Conservation (phyloP, 2,888 invertebrate genomes). For the Malthinus seriepunctatus region DNA sequence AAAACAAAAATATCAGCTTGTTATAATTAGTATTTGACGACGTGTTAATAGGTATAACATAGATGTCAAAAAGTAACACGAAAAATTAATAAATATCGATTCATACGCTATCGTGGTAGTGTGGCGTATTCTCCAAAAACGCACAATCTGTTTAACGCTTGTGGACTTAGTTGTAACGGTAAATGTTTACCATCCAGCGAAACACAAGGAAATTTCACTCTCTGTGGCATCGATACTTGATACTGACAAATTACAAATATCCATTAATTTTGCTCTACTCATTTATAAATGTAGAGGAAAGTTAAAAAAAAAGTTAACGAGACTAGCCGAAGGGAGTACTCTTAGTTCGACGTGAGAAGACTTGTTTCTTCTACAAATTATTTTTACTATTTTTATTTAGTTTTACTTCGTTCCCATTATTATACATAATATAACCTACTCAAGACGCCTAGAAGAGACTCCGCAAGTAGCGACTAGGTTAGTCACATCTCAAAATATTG, state of each 20-base stretch:
- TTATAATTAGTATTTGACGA: slow-evolving; percentile 1
- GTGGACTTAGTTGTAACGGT: slow-evolving; percentile 49
- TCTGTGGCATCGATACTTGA: slow-evolving; percentile 50
- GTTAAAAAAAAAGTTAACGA: too few species aligned
- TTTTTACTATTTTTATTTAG: neutral
- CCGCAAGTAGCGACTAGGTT: too few species aligned
- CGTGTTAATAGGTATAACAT: neutral
- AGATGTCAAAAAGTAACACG: neutral
- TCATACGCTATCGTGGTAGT: slow-evolving; percentile 45
- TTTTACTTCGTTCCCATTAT: too few species aligned
- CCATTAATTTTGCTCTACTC: neutral
- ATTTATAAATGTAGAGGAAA: neutral
- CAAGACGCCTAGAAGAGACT: too few species aligned
- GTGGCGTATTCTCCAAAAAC: slow-evolving; percentile 47
- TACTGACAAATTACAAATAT: slow-evolving; percentile 40
- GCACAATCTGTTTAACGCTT: slow-evolving; percentile 46
- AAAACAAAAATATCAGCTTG: neutral
- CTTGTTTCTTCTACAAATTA: neutral
- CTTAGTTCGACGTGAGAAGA: neutral
- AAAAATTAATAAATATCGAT: neutral
- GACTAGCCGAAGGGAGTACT: too few species aligned
- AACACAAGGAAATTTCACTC: slow-evolving; percentile 50
- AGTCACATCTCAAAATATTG: too few species aligned
- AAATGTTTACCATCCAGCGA: slow-evolving; percentile 49
- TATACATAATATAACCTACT: too few species aligned